Evolutionary conservation across 2,888 invertebrate species (phyloP), one percentile per base, ranked within the genome.

Genomic region (Cheiracanthium punctorium): DNA sequence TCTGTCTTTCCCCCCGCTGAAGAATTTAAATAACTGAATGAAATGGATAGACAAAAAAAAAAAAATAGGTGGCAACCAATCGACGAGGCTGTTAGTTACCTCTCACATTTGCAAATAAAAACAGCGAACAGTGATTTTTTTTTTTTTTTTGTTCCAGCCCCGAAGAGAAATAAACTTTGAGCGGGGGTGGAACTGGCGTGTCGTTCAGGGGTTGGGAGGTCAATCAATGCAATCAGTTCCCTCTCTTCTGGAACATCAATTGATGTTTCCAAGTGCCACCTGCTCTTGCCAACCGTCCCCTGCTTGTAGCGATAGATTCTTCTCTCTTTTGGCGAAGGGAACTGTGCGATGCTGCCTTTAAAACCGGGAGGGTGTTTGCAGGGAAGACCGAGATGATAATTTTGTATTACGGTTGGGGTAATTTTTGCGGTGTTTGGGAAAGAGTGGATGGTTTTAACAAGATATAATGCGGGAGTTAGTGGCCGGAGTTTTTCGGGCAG

Each of bases 171-270:
- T 67, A 69, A 8, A n/a, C 32, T 52, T 81, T n/a, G n/a, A n/a
- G 67, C 30, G 58, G 72, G 12, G 41, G 41, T 24, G 37, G 43
- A n/a, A n/a, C 20, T 58, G 71, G n/a, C n/a, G 69, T 33, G 73
- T 48, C 52, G 20, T 43, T 41, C 58, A 67, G 67, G 80, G 82
- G 74, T 75, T 37, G 75, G 41, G 58, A 67, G 82, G 82, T 82
- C 82, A 82, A 82, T 82, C 82, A 82, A 82, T 70, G 82, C 75
- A 82, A 82, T 82, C 82, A 82, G 82, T 82, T 82, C 69, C 75
- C 75, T 37, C 81, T 73, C 74, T 37, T 33, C 12, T 28, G 72
- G 28, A 71, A 70, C 75, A 82, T 75, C 82, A 70, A 82, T 82
- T 75, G 82, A 58, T 58, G 58, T 17, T 58, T n/a, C 24, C 58